Evolutionary conservation across 35 echinoderm and acorn worm genomes (phyloP).

Genomic region (Nesometra sesokonis): DNA sequence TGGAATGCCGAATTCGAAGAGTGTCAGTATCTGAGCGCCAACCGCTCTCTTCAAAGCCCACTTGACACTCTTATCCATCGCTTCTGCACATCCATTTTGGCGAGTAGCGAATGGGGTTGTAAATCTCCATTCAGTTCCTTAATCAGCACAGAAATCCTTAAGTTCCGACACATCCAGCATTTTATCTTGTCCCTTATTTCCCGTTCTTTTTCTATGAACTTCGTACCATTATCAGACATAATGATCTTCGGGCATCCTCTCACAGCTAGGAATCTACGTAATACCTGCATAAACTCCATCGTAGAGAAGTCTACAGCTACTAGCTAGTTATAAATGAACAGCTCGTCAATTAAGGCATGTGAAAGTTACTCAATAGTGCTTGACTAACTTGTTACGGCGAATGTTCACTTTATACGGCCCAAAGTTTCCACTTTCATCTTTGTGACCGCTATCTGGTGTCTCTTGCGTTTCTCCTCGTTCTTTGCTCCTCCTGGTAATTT

Average conservation of each 20-base stretch:
- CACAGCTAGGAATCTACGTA: not conserved
- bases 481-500: too few species aligned
- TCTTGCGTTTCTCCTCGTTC: too few species aligned
- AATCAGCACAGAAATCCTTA: constrained; percentile 52
- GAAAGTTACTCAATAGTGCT: too few species aligned
- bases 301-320: too few species aligned
- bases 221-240: constrained; percentile 48
- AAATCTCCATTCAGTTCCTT: constrained; percentile 35
- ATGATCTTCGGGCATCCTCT: constrained; percentile 35
- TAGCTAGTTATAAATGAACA: too few species aligned
- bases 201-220: constrained; percentile 39
- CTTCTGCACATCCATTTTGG: constrained; percentile 11
- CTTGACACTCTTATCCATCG: constrained; percentile 38
- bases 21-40: not conserved
- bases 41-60: constrained; percentile 10
- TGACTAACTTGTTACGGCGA: constrained; percentile 18
- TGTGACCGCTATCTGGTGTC: not conserved
- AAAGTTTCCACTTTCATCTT: constrained; percentile 65
- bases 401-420: constrained; percentile 42
- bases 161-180: constrained; percentile 38
- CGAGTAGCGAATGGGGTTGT: constrained; percentile 37
- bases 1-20: constrained; percentile 44
- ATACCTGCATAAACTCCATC: too few species aligned
- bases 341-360: too few species aligned
- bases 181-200: constrained; percentile 35